phyloP scores from a whole-genome alignment of 2,888 invertebrate species.

The Megaustenia siamemsis region DNA sequence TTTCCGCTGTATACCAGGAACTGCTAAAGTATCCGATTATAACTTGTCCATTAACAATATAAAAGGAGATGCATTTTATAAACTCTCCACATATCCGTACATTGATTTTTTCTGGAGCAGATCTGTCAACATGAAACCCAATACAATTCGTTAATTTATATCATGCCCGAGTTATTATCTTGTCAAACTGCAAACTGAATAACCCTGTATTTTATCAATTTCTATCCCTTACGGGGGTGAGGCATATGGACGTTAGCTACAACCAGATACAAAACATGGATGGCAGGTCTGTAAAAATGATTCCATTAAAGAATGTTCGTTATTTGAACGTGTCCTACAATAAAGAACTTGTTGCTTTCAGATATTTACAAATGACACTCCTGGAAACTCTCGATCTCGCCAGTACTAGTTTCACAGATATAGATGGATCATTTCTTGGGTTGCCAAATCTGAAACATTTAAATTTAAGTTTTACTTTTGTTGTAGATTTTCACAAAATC shows the following conservation, averaged over 20 bases:
- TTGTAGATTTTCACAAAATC: neutral
- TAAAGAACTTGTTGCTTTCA: neutral
- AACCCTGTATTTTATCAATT: neutral
- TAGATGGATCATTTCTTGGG: neutral
- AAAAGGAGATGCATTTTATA: neutral
- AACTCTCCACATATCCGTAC: neutral
- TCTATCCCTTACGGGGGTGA: neutral
- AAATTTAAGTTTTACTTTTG: neutral
- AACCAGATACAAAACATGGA: neutral
- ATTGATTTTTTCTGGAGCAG: neutral
- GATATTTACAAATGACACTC: neutral
- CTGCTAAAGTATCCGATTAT: neutral
- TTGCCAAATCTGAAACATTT: neutral
- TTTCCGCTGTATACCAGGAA: conserved; percentile 3
- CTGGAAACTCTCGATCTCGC: neutral
- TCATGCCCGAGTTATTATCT: neutral
- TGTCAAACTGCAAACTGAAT: neutral
- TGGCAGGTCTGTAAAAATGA: neutral
- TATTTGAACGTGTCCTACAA: neutral
- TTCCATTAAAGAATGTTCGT: neutral
- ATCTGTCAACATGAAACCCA: neutral
- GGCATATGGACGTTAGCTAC: neutral
- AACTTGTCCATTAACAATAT: neutral
- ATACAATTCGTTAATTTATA: neutral
- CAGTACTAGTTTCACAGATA: neutral